Evolutionary conservation across 2,888 invertebrate species (phyloP), one percentile per base, ranked within the genome.

Genomic region (Cryptophagus acutangulus): DNA sequence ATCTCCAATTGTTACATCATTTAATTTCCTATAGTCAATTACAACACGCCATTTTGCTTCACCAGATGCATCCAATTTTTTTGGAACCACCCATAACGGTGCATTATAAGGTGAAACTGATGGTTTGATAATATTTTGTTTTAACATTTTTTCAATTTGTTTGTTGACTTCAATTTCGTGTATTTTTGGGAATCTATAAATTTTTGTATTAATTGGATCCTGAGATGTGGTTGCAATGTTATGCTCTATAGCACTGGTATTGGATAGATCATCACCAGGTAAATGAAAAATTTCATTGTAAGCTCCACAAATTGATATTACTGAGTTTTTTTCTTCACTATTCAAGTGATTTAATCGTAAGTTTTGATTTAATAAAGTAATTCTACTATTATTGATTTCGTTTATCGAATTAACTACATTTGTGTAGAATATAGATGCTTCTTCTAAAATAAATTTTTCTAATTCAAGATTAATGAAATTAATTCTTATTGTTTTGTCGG

Each of bases 101-200:
- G 37, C 36, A 0, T 36, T 39, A 43, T 41, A 53, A 2, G 48
- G 49, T n/a, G 38, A 41, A 24, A 18, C 13, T 25, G 35, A 35
- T 2, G 44, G 47, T 35, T 28, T 17, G 5, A 54, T 54, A 17
- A 52, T 51, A 5, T 39, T 35, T 17, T 49, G 31, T 3, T 54
- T 33, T 24, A 52, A 35, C 43, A 54, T 44, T 33, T 31, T 36
- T 8, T 43, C 25, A 0, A 51, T 37, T 43, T 50, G 49, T 20
- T 14, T 41, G 9, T 43, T n/a, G 4, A 59, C 52, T 39, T 55
- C 52, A 13, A 43, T 28, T 45, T 50, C 52, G 33, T 54, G 53
- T 2, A 54, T 37, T 10, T 51, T 33, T 5, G 61, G 57, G 15
- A 55, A 55, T 30, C 55, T 37, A 45, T 53, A 46, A 17, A 50